Base-by-base conservation (phyloP, 1,140 invertebrate species). In the Sycophaga agraensis region DNA sequence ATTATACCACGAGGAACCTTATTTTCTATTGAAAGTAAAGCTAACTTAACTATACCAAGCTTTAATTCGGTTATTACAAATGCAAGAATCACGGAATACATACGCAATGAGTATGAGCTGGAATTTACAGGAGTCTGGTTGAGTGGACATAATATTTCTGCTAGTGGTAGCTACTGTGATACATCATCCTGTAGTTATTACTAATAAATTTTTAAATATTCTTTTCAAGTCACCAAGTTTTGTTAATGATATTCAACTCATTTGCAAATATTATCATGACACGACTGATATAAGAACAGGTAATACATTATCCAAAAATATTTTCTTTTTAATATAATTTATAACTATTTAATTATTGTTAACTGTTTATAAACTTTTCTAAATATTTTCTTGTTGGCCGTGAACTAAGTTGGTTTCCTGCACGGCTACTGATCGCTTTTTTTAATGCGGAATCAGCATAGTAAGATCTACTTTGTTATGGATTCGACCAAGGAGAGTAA, bases 81-180 rank as follows among this genome's bases (percentile, higher is more conserved):
- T 24, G 65, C 80, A 0, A 81, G 83, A 54, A 74, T 89, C n/a
- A 82, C 74, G 0, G 87, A 89, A 69, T 84, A 83, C 66, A 68
- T 69, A 2, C 69, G 71, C 19, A 80, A 82, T 14, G 82, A 86
- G 40, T 89, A 86, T 67, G 82, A 85, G 80, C 71, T 91, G 5
- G 87, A 89, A 40, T 80, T 90, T 28, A 79, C 84, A 4, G 89
- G 88, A 0, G 84, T 86, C 0, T 92, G 90, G 90, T 92, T 93
- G 69, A 91, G 88, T 57, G 89, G 89, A 2, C 87, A 90, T 51
- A 89, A 87, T 39, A 80, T 89, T 24, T 84, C 84, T 4, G 77
- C 87, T 0, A 83, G 84, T 40, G 90, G 89, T 1, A 81, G 85
- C 6, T 93, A 91, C 67, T 84, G 86, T 49, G 89, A 92, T 70